Evolutionary conservation across 1,140 invertebrate genomes (phyloP).

Genomic region (Antheraea mylitta): DNA sequence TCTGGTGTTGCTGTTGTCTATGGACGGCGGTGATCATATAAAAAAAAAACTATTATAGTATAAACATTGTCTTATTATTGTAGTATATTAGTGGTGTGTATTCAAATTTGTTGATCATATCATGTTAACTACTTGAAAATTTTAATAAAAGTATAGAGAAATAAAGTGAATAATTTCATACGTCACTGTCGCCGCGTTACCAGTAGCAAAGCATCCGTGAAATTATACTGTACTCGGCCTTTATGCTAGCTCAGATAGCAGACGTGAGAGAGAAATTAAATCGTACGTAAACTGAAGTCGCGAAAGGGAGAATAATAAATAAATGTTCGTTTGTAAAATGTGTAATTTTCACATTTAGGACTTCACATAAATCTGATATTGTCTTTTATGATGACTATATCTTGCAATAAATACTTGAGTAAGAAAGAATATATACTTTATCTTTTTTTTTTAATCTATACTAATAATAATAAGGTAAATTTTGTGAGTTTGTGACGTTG

Average conservation of each 20-base stretch:
- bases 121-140: neutral
- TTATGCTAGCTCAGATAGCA: constrained; percentile 15
- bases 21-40: too few species aligned
- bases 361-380: neutral
- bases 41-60: too few species aligned
- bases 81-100: neutral
- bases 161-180: constrained; percentile 21
- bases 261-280: constrained; percentile 31
- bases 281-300: constrained; percentile 29
- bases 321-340: neutral
- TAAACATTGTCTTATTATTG: too few species aligned
- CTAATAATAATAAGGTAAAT: too few species aligned
- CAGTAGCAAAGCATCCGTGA: constrained; percentile 27
- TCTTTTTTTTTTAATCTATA: too few species aligned
- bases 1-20: too few species aligned
- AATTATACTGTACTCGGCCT: constrained; percentile 33
- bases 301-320: constrained; percentile 7
- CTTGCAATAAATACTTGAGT: too few species aligned
- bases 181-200: constrained; percentile 18
- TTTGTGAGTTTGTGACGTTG: too few species aligned
- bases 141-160: constrained; percentile 1
- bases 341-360: neutral
- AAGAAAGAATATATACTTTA: too few species aligned
- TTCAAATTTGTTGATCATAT: neutral
- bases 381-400: neutral